Evolutionary conservation across 37 sponge, comb jelly and placozoan genomes (phyloP).

Genomic region (Oopsacas minuta): DNA sequence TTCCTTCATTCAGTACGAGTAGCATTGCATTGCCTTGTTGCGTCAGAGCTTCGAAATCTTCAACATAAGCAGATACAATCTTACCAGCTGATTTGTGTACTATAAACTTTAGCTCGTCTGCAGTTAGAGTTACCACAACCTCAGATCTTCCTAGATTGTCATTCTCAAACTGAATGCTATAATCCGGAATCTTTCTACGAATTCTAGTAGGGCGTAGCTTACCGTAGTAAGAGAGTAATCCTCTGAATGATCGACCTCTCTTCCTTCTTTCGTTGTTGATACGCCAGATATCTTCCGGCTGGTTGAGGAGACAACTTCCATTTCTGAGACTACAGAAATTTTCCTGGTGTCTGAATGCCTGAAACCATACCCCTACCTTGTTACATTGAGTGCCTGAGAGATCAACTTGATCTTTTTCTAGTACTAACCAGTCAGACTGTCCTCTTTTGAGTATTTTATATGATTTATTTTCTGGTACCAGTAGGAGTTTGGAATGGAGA

Average conservation of each 20-base stretch:
- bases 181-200: background rate
- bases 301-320: conserved; percentile 13
- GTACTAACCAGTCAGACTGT: background rate
- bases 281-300: conserved; percentile 1
- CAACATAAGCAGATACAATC: background rate
- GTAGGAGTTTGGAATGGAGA: conserved; percentile 8
- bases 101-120: background rate
- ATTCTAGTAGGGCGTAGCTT: background rate
- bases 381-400: conserved; percentile 2
- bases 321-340: background rate
- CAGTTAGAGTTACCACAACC: background rate
- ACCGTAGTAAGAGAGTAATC: conserved; percentile 10
- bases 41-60: conserved; percentile 3
- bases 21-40: conserved; percentile 7
- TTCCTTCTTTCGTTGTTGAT: background rate
- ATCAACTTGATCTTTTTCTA: background rate
- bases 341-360: conserved; percentile 17
- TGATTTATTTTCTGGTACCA: background rate
- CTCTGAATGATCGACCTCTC: background rate
- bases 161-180: background rate
- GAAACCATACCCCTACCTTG: conserved; percentile 9
- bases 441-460: background rate
- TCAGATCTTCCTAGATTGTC: background rate
- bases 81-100: background rate
- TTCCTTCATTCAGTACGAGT: background rate